Percentiles rank a stretch among this genome's conserved stretches.
These are phyloP conservation scores for Lagorchestes hirsutus DNA, from an alignment of 2,797 vertebrate species.

Conservation along the genomic window DNA sequence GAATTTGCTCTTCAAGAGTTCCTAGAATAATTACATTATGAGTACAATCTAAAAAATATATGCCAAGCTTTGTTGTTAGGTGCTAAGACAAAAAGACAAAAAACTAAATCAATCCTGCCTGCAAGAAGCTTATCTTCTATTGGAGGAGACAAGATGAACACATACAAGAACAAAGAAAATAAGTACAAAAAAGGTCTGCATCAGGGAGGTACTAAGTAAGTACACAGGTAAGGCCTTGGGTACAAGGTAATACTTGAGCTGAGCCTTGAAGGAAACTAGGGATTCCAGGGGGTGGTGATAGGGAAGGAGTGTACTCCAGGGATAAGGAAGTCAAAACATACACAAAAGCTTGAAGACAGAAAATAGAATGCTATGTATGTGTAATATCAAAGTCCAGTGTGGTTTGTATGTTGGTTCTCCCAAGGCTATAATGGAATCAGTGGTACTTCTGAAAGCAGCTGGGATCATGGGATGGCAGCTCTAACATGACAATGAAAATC, in stretches of 20 bases:
- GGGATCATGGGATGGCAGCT: not conserved
- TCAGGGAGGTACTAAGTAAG: not conserved
- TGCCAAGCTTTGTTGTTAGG: not conserved
- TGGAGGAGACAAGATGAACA: not conserved
- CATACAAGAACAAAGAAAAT: not conserved
- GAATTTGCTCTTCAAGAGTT: not conserved
- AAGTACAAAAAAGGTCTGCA: not conserved
- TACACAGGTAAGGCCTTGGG: not conserved
- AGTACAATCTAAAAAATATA: not conserved
- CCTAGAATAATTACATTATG: not conserved
- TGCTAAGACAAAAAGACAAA: not conserved
- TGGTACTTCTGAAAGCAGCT: not conserved
- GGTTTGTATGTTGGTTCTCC: not conserved
- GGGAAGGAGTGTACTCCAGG: not conserved
- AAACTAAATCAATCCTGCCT: not conserved
- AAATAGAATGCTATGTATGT: not conserved
- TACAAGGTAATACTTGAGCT: not conserved
- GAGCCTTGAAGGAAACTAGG: not conserved
- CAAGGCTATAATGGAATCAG: not conserved
- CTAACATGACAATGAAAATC: not conserved
- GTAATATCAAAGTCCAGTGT: not conserved
- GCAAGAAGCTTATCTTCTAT: not conserved
- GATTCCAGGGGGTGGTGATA: not conserved
- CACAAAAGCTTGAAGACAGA: not conserved
- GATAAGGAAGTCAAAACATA: not conserved